These are phyloP conservation scores for Amphiura filiformis DNA, from an alignment of 35 echinoderm and acorn worm genomes.

Conservation along the genomic window DNA sequence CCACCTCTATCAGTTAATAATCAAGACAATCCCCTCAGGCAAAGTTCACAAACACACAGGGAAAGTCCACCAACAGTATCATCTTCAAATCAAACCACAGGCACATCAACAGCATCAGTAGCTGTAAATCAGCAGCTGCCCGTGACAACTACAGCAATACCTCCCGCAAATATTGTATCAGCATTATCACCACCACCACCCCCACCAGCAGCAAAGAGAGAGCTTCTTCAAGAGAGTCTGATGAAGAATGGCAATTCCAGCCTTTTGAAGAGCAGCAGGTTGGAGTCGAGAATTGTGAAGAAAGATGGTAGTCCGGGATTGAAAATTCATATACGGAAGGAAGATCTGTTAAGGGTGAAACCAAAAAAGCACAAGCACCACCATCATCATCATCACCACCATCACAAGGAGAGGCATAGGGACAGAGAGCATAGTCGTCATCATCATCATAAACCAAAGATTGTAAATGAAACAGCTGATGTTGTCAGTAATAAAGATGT, in stretches of 20 bases:
- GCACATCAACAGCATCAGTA: too few species aligned
- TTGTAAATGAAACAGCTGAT: not conserved
- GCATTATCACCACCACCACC: not conserved
- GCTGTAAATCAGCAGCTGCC: not conserved
- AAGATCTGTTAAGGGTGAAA: slow-evolving; percentile 51
- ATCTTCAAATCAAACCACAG: too few species aligned
- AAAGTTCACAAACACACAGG: not conserved
- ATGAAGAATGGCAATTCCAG: slow-evolving; percentile 32
- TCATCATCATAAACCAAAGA: slow-evolving; percentile 20
- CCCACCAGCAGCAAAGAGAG: not conserved
- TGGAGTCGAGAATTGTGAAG: slow-evolving; percentile 77
- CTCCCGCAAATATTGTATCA: not conserved
- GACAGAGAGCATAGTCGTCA: slow-evolving; percentile 15
- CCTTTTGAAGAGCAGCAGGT: slow-evolving; percentile 8
- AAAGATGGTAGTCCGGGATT: slow-evolving; percentile 82
- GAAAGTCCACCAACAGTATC: too few species aligned
- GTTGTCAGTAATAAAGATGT: not conserved
- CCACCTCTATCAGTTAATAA: not conserved
- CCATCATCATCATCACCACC: slow-evolving; percentile 69
- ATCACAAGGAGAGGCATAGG: slow-evolving; percentile 52
- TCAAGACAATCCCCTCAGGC: not conserved
- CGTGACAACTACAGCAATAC: not conserved
- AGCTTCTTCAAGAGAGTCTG: not conserved
- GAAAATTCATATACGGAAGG: slow-evolving; percentile 89
- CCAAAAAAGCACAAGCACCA: slow-evolving; percentile 90